Evolutionary conservation across 2,113 vertebrate species (phyloP).

Genomic region (Cololabis saira): DNA sequence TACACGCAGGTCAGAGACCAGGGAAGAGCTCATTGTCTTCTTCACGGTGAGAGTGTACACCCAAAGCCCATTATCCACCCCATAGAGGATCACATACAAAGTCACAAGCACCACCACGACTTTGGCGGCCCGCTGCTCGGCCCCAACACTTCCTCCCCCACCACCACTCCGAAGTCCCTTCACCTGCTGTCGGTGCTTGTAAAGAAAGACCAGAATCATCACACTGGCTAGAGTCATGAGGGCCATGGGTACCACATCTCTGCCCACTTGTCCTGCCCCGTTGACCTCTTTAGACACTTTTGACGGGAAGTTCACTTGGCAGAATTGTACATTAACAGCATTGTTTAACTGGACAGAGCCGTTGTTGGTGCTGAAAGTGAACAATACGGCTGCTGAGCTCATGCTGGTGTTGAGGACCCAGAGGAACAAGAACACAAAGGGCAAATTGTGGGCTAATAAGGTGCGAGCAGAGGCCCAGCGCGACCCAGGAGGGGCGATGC

Average conservation of each 20-base stretch:
- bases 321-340: conserved; percentile 76
- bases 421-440: conserved; percentile 65
- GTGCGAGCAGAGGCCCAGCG: conserved; percentile 58
- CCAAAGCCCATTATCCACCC: conserved; percentile 81
- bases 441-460: conserved; percentile 55
- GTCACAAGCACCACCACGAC: conserved; percentile 75
- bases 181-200: conserved; percentile 74
- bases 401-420: conserved; percentile 77
- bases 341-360: conserved; percentile 40
- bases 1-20: conserved; percentile 78
- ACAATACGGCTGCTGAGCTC: conserved; percentile 62
- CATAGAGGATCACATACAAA: conserved; percentile 77
- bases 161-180: conserved; percentile 59
- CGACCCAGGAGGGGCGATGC: conserved; percentile 75
- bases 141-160: conserved; percentile 7
- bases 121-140: conserved; percentile 75
- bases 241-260: conserved; percentile 80
- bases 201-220: conserved; percentile 78
- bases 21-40: conserved; percentile 68
- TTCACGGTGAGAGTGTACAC: conserved; percentile 79
- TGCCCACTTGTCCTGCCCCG: conserved; percentile 70
- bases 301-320: conserved; percentile 74
- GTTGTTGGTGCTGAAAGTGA: conserved; percentile 53
- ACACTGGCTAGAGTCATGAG: conserved; percentile 78
- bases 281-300: conserved; percentile 57